phyloP scores from a whole-genome alignment of 2,797 vertebrate genomes.

The Cuculus canorus region DNA sequence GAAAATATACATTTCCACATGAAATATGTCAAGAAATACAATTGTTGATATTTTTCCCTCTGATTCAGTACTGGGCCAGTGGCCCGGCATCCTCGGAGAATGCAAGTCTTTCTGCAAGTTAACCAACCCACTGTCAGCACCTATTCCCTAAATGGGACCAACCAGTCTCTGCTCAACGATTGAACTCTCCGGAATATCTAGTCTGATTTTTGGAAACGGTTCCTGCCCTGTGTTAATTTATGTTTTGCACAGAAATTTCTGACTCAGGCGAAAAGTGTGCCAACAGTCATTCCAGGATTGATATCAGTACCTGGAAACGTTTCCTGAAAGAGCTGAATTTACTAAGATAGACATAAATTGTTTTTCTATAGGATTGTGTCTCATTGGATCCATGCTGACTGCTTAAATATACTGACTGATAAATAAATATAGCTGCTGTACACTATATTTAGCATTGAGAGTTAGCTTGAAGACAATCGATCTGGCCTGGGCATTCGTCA shows the following conservation, averaged over 20 bases:
- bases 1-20: not conserved
- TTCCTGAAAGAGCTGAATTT: not conserved
- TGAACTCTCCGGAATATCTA: not conserved
- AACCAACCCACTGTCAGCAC: not conserved
- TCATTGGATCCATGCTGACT: not conserved
- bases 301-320: not conserved
- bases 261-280: not conserved
- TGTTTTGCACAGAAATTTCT: not conserved
- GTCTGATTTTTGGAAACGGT: not conserved
- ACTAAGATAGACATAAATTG: not conserved
- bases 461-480: not conserved
- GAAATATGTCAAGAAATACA: not conserved
- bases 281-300: not conserved
- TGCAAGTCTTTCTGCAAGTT: not conserved
- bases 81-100: not conserved
- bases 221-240: not conserved
- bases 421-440: not conserved
- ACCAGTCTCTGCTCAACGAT: not conserved
- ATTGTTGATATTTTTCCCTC: not conserved
- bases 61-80: not conserved
- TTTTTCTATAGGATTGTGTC: not conserved
- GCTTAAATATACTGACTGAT: not conserved
- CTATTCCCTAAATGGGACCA: not conserved
- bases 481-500: not conserved
- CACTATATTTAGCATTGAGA: not conserved